These are phyloP conservation scores for Mycalesis mineus DNA, from an alignment of 2,888 invertebrate species.

Conservation along the genomic window DNA sequence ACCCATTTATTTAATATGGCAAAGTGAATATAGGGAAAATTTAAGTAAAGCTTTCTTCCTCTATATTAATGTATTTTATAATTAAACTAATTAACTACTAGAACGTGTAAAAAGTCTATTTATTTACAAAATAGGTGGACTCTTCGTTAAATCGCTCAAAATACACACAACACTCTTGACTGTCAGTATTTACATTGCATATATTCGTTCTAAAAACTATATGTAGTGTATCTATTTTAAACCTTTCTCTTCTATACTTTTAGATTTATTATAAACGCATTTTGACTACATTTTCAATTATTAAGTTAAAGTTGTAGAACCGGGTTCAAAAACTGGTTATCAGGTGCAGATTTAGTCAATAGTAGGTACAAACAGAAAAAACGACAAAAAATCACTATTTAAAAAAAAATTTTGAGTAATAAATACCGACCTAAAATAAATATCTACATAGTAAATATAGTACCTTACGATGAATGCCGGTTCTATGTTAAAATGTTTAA, in stretches of 20 bases:
- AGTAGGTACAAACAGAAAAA: too few relatives aligned
- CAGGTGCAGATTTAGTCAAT: too few relatives aligned
- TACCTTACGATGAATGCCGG: too few relatives aligned
- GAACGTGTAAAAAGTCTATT: conserved; percentile 70
- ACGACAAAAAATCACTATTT: too few relatives aligned
- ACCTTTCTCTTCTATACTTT: background rate
- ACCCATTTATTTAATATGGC: conserved; percentile 49
- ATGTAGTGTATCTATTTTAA: conserved; percentile 15
- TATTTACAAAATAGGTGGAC: conserved; percentile 78
- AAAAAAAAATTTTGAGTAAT: too few relatives aligned
- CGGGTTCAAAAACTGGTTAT: too few relatives aligned
- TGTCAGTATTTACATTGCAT: conserved; percentile 40
- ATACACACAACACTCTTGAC: conserved; percentile 61
- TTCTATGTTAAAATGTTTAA: too few relatives aligned
- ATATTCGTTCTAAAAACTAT: conserved; percentile 25
- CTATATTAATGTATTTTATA: conserved; percentile 27
- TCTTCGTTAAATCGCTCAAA: conserved; percentile 71
- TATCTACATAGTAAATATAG: too few relatives aligned
- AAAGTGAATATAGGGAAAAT: conserved; percentile 24
- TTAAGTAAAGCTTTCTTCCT: conserved; percentile 68
- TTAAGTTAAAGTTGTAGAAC: too few relatives aligned
- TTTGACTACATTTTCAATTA: background rate
- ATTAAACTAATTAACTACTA: conserved; percentile 38
- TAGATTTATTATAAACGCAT: background rate
- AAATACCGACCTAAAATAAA: too few relatives aligned